Percentiles rank a stretch among this genome's conserved stretches.
Evolutionary conservation across 2,888 invertebrate genomes (phyloP).

Genomic region (Conistra vaccinii): DNA sequence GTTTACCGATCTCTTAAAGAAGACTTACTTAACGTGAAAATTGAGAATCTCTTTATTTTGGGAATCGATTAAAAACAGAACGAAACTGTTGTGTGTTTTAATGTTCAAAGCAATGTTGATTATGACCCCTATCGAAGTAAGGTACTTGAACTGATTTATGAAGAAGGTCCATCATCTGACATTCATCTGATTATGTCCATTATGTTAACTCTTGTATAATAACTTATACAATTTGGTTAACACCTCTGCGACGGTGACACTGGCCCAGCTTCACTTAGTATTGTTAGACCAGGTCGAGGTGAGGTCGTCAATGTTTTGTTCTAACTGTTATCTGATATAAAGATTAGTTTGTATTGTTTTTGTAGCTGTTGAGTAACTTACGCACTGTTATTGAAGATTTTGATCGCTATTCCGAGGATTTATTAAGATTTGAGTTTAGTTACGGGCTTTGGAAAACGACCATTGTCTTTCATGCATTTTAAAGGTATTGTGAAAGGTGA

Average conservation of each 20-base stretch:
- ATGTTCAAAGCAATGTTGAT: background rate
- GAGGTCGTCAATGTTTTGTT: conserved; percentile 53
- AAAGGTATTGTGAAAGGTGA: conserved; percentile 16
- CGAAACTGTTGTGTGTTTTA: no score
- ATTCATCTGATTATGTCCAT: conserved; percentile 42
- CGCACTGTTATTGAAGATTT: conserved; percentile 58
- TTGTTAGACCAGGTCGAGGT: conserved; percentile 66
- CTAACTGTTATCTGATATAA: conserved; percentile 32
- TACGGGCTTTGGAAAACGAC: conserved; percentile 8
- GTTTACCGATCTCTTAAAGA: background rate
- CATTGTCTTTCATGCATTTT: conserved; percentile 18
- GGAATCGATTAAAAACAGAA: background rate
- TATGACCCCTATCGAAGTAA: background rate
- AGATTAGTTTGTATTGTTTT: conserved; percentile 58
- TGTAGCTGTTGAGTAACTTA: conserved; percentile 51
- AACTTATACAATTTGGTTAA: conserved; percentile 63
- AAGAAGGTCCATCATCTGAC: conserved; percentile 37
- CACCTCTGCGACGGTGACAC: conserved; percentile 42
- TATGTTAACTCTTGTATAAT: conserved; percentile 58
- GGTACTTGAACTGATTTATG: background rate
- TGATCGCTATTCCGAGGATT: conserved; percentile 36
- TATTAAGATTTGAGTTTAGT: conserved; percentile 11
- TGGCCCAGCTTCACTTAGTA: conserved; percentile 56
- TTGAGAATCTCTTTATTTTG: background rate
- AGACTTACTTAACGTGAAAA: background rate